Evolutionary conservation across 1,140 invertebrate genomes (phyloP).

Genomic region (Megathymus violae): DNA sequence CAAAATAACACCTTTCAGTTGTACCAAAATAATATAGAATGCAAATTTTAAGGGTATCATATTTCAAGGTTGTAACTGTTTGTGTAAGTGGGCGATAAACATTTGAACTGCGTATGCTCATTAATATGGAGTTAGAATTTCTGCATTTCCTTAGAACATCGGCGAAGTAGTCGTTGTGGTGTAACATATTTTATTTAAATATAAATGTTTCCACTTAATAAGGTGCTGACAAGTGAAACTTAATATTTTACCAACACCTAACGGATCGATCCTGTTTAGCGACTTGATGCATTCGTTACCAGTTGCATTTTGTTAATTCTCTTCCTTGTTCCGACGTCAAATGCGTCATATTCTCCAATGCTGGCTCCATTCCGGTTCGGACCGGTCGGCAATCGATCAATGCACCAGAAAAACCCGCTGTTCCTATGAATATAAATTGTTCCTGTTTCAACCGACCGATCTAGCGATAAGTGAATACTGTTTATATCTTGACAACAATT

Average conservation of each 20-base stretch:
- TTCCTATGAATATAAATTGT: slow-evolving; percentile 16
- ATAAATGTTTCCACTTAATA: no score
- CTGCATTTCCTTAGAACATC: no score
- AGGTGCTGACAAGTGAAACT: no score
- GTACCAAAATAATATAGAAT: background rate
- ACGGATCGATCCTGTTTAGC: slow-evolving; percentile 5
- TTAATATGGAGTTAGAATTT: no score
- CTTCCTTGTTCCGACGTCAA: slow-evolving; percentile 26
- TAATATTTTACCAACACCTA: background rate
- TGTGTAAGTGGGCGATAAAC: no score
- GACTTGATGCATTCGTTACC: slow-evolving; percentile 7
- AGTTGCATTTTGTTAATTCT: slow-evolving; percentile 11
- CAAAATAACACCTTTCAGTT: background rate
- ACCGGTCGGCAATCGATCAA: slow-evolving; percentile 20
- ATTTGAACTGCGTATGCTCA: no score
- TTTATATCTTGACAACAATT: slow-evolving; percentile 14
- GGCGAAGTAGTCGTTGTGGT: no score
- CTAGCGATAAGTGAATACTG: slow-evolving; percentile 26
- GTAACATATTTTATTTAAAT: no score
- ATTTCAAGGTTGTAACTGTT: no score
- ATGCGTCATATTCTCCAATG: slow-evolving; percentile 25
- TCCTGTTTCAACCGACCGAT: slow-evolving; percentile 26
- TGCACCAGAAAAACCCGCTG: slow-evolving; percentile 16
- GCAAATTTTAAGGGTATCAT: no score
- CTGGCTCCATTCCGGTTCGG: slow-evolving; percentile 8